Conservation (phyloP, 1,140 invertebrate genomes). For the Ceratosolen solmsi region DNA sequence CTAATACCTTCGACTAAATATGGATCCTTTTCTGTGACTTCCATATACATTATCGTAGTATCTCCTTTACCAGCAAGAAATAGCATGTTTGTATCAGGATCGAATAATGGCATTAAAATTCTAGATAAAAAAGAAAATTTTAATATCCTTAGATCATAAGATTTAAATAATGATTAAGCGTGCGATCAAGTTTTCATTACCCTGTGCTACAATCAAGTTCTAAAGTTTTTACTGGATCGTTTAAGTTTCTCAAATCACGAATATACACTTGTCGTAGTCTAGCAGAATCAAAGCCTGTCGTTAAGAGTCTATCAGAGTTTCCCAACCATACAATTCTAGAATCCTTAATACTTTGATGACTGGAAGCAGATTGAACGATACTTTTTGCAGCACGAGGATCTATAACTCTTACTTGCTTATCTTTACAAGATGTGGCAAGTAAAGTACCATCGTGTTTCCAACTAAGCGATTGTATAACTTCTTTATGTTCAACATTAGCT, state of each 20-base stretch:
- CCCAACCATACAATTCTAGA: conserved; percentile 92
- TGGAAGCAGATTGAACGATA: conserved; percentile 79
- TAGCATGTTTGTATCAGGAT: conserved; percentile 94
- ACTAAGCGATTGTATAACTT: conserved; percentile 87
- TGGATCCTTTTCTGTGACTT: conserved; percentile 88
- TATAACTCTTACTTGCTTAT: conserved; percentile 86
- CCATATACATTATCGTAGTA: conserved; percentile 89
- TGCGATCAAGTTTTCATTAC: conserved; percentile 64
- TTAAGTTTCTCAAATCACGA: conserved; percentile 88
- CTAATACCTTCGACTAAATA: conserved; percentile 87
- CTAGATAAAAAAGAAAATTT: conserved; percentile 65
- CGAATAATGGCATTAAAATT: conserved; percentile 90
- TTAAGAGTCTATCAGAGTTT: conserved; percentile 85
- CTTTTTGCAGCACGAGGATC: conserved; percentile 81
- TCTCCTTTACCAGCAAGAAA: conserved; percentile 95
- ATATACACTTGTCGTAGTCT: conserved; percentile 89
- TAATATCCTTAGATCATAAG: background rate
- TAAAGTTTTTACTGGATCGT: conserved; percentile 83
- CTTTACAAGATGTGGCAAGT: conserved; percentile 84
- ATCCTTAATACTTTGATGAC: conserved; percentile 92
- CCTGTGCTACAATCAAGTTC: conserved; percentile 93
- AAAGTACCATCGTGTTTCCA: conserved; percentile 89
- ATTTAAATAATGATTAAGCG: background rate
- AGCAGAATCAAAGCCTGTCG: conserved; percentile 85
- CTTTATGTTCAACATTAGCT: conserved; percentile 85